Percentiles rank a stretch among this genome's conserved stretches.
phyloP scores from a whole-genome alignment of 2,113 vertebrate genomes.

The Phrynosoma blainvillii region DNA sequence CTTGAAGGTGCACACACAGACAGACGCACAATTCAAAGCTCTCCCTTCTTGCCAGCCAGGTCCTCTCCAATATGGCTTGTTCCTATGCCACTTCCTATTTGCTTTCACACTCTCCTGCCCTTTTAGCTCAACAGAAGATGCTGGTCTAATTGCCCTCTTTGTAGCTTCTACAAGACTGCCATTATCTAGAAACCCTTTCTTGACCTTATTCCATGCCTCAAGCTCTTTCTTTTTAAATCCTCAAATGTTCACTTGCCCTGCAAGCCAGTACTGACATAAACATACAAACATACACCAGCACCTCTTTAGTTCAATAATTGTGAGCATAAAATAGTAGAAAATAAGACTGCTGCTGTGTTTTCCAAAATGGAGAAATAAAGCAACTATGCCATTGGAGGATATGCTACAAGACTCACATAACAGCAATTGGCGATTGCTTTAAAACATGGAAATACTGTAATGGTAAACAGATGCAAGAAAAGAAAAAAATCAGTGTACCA shows the following conservation, averaged over 20 bases:
- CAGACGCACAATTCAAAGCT: too few relatives aligned
- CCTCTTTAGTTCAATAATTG: not conserved
- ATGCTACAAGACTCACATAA: not conserved
- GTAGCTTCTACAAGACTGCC: not conserved
- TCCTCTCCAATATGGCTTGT: not conserved
- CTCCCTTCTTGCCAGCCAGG: not conserved
- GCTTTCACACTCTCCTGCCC: conserved; percentile 26
- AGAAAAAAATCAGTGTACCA: too few relatives aligned
- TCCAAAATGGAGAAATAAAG: not conserved
- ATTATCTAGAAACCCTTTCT: conserved; percentile 17
- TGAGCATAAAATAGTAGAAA: not conserved
- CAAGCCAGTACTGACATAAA: not conserved
- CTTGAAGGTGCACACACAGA: too few relatives aligned
- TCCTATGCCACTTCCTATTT: conserved; percentile 20
- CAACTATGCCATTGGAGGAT: not conserved
- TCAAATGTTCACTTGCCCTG: not conserved
- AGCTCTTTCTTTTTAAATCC: conserved; percentile 5
- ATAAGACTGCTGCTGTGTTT: not conserved
- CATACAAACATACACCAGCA: not conserved
- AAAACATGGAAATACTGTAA: not conserved
- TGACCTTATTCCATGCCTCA: conserved; percentile 28
- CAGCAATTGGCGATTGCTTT: too few relatives aligned
- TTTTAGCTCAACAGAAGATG: conserved; percentile 20
- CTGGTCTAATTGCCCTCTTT: conserved; percentile 36
- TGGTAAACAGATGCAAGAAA: too few relatives aligned